Conservation (phyloP, 2,888 invertebrate genomes). For the Amblyjoppa fuscipennis region DNA sequence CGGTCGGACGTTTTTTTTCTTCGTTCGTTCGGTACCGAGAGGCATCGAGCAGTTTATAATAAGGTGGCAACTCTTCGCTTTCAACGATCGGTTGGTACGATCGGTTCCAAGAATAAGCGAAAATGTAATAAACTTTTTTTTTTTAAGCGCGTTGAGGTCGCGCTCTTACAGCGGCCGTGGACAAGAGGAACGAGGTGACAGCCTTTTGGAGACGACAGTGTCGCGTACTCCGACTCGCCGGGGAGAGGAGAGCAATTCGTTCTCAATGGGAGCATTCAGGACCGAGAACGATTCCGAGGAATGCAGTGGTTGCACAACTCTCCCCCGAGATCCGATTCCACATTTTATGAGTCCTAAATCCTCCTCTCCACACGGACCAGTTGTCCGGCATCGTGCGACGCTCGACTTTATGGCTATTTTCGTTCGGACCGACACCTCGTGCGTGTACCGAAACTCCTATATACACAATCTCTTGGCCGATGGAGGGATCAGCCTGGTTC, state of each 20-base stretch:
- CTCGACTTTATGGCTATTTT: slow-evolving; percentile 55
- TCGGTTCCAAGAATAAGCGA: slow-evolving; percentile 55
- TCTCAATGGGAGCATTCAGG: slow-evolving; percentile 66
- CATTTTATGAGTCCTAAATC: slow-evolving; percentile 76
- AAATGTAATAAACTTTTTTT: slow-evolving; percentile 57
- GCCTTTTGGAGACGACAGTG: slow-evolving; percentile 47
- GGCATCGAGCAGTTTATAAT: slow-evolving; percentile 34
- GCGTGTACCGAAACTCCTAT: slow-evolving; percentile 35
- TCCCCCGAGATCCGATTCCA: slow-evolving; percentile 68
- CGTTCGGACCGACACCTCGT: slow-evolving; percentile 33
- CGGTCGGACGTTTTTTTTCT: slow-evolving; percentile 32
- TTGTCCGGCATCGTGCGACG: slow-evolving; percentile 39
- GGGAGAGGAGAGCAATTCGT: slow-evolving; percentile 33
- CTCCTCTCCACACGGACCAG: slow-evolving; percentile 63
- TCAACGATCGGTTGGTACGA: slow-evolving; percentile 5
- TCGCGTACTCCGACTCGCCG: slow-evolving; percentile 15
- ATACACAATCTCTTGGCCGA: slow-evolving; percentile 13
- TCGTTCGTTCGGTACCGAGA: slow-evolving; percentile 6
- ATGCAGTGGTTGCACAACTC: slow-evolving; percentile 74
- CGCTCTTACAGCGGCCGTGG: slow-evolving; percentile 28
- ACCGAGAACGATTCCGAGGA: slow-evolving; percentile 56
- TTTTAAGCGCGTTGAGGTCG: slow-evolving; percentile 46
- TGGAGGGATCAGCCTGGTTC: slow-evolving; percentile 20
- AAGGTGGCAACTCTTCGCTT: slow-evolving; percentile 40
- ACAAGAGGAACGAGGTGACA: slow-evolving; percentile 51